phyloP scores from a whole-genome alignment of 2,113 vertebrate genomes.

The Mormyrus iriodes region DNA sequence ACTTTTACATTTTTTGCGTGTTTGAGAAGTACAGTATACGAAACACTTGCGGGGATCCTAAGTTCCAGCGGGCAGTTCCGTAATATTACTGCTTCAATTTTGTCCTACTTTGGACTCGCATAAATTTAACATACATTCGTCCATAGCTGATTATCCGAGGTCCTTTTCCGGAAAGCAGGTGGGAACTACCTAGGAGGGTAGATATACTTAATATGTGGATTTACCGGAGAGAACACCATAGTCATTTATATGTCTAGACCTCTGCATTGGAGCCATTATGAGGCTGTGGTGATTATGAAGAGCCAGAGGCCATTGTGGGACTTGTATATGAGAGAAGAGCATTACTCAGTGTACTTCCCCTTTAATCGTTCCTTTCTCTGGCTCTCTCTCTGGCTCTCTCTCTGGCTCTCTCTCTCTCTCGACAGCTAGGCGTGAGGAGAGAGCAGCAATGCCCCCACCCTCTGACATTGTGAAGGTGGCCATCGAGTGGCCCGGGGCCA shows the following conservation, averaged over 20 bases:
- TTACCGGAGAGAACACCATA: not conserved
- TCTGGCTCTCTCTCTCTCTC: not conserved
- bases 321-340: not conserved
- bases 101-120: not conserved
- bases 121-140: not conserved
- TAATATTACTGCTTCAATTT: not conserved
- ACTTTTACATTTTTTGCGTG: not conserved
- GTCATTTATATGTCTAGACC: not conserved
- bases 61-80: not conserved
- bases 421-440: slow-evolving; percentile 30
- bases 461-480: slow-evolving; percentile 96
- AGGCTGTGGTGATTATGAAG: not conserved
- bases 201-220: not conserved
- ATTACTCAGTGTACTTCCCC: not conserved
- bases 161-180: not conserved
- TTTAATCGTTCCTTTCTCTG: not conserved
- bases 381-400: not conserved
- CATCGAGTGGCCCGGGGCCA: slow-evolving; percentile 95
- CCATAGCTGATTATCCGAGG: not conserved
- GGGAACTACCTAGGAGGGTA: not conserved
- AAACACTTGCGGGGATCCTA: not conserved
- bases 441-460: slow-evolving; percentile 79
- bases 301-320: not conserved
- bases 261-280: not conserved
- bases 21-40: not conserved